Percentiles rank a stretch among this genome's conserved stretches.
phyloP scores from a whole-genome alignment of 2,888 invertebrate species.

The Megamerina dolium region DNA sequence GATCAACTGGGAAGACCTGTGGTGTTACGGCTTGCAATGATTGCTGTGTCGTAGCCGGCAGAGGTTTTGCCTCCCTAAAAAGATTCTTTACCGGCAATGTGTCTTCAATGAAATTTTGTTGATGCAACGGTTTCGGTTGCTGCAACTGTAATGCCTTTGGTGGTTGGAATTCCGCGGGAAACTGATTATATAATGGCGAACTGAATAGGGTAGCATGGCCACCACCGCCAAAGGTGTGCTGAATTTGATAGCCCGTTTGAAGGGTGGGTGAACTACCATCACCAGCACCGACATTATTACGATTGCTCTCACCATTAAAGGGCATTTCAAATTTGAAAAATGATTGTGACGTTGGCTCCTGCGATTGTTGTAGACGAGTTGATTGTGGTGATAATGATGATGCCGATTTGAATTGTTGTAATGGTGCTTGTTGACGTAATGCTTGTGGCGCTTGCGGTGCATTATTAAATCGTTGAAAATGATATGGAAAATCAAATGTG shows the following conservation, averaged over 20 bases:
- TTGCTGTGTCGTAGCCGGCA: conserved; percentile 30
- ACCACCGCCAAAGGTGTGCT: conserved; percentile 38
- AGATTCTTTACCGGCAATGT: conserved; percentile 32
- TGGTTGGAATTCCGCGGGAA: conserved; percentile 39
- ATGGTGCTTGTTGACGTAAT: conserved; percentile 23
- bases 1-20: conserved; percentile 34
- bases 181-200: conserved; percentile 32
- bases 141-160: conserved; percentile 32
- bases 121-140: conserved; percentile 37
- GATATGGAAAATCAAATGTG: conserved; percentile 41
- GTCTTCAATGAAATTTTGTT: conserved; percentile 41
- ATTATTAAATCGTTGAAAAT: conserved; percentile 37
- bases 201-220: conserved; percentile 38
- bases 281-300: no score
- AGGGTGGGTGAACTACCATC: conserved; percentile 32
- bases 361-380: conserved; percentile 20
- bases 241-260: conserved; percentile 48
- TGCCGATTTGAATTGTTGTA: neutral
- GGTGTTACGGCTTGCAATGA: conserved; percentile 35
- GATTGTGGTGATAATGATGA: conserved; percentile 17
- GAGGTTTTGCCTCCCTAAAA: conserved; percentile 31
- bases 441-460: conserved; percentile 29
- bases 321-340: conserved; percentile 50
- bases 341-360: conserved; percentile 47
- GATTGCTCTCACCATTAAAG: conserved; percentile 23